Conservation (phyloP, 2,797 vertebrate genomes). For the Phalloptychus januarius region DNA sequence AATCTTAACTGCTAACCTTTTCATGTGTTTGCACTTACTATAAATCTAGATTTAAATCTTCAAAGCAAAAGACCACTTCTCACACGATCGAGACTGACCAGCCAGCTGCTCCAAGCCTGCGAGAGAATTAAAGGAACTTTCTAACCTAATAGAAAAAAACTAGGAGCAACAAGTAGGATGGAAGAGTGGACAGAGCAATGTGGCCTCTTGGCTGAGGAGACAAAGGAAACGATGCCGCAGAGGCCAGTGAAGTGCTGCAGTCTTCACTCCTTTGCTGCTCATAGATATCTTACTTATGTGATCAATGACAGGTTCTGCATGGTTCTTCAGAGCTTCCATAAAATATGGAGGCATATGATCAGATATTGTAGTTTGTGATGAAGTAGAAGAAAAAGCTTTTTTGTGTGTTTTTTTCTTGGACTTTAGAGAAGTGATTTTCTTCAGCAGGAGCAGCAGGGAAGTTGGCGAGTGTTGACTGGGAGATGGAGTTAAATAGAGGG, state of each 20-base stretch:
- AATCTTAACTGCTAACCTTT: slow-evolving; percentile 23
- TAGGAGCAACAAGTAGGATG: slow-evolving; percentile 70
- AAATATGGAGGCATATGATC: slow-evolving; percentile 42
- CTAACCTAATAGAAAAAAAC: slow-evolving; percentile 82
- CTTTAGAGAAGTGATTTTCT: neutral
- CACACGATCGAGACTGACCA: slow-evolving; percentile 81
- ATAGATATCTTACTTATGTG: slow-evolving; percentile 51
- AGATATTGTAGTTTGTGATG: slow-evolving; percentile 17
- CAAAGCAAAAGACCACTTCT: slow-evolving; percentile 67
- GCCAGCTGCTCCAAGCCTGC: slow-evolving; percentile 80
- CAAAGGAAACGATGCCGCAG: slow-evolving; percentile 57
- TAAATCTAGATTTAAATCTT: slow-evolving; percentile 63
- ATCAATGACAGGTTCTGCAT: slow-evolving; percentile 37
- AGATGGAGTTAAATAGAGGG: neutral
- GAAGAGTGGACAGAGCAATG: slow-evolving; percentile 60
- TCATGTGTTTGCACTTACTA: slow-evolving; percentile 24
- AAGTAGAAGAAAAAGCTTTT: slow-evolving; percentile 4
- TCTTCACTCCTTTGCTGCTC: slow-evolving; percentile 46
- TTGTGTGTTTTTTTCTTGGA: no score
- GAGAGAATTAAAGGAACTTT: slow-evolving; percentile 87
- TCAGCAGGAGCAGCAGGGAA: neutral
- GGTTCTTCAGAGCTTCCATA: slow-evolving; percentile 40
- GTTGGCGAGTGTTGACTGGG: neutral
- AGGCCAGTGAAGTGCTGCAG: slow-evolving; percentile 51
- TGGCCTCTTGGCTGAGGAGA: slow-evolving; percentile 61